phyloP scores from a whole-genome alignment of 2,888 invertebrate genomes.

The Cepaea hortensis region DNA sequence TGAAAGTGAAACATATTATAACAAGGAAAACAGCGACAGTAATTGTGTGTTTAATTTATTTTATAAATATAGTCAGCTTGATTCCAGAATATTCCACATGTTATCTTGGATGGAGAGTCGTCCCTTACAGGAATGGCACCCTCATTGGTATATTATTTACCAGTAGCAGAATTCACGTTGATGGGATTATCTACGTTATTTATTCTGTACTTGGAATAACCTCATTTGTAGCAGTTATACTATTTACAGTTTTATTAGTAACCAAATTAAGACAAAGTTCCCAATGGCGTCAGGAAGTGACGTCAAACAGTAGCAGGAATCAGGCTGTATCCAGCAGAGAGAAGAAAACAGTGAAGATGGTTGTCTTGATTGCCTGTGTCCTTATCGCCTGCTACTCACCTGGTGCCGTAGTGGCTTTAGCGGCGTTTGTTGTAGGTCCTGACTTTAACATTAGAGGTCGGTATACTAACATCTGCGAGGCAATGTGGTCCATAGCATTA shows the following conservation, averaged over 20 bases:
- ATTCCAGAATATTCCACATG: neutral
- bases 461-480: neutral
- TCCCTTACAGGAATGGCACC: no score
- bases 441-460: neutral
- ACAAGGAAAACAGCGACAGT: neutral
- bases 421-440: neutral
- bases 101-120: neutral
- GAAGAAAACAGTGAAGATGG: constrained; percentile 15
- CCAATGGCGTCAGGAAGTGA: neutral
- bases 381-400: neutral
- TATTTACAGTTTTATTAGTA: neutral
- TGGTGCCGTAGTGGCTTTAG: neutral
- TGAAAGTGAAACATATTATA: constrained; percentile 6
- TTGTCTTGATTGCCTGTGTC: neutral
- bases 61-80: neutral
- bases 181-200: neutral
- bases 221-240: neutral
- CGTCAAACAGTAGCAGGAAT: neutral
- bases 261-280: neutral
- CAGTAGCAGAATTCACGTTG: neutral
- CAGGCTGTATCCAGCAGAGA: neutral
- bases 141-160: neutral
- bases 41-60: neutral
- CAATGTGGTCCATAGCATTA: neutral
- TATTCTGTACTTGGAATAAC: neutral